These are phyloP conservation scores for Drosophila baimaii DNA, from an alignment of 1,140 invertebrate genomes.

Conservation along the genomic window DNA sequence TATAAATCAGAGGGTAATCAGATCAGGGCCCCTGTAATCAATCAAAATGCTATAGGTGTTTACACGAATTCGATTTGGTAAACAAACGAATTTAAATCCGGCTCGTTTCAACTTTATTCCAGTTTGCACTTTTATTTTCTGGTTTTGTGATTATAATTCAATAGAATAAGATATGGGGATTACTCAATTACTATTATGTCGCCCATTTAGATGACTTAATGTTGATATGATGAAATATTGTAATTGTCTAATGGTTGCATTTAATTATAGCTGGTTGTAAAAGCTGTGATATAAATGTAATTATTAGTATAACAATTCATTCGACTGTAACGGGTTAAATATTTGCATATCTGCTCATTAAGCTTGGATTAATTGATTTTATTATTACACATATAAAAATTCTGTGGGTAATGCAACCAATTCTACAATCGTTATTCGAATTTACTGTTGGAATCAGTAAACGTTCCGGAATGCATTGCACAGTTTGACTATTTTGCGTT, in stretches of 20 bases:
- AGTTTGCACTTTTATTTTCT: not conserved
- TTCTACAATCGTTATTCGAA: too few relatives aligned
- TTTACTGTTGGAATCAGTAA: too few relatives aligned
- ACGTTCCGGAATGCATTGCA: too few relatives aligned
- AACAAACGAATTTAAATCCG: conserved; percentile 22
- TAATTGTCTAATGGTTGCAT: conserved; percentile 1
- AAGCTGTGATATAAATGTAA: not conserved
- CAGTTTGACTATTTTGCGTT: too few relatives aligned
- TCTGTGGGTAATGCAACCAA: not conserved
- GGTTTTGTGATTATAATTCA: conserved; percentile 3
- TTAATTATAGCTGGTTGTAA: conserved; percentile 8
- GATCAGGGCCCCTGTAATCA: conserved; percentile 11
- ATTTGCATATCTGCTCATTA: conserved; percentile 5
- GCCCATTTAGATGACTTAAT: conserved; percentile 1
- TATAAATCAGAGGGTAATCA: conserved; percentile 9
- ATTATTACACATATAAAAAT: not conserved
- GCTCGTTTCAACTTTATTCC: conserved; percentile 2
- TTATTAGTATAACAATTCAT: conserved; percentile 12
- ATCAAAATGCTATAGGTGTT: not conserved
- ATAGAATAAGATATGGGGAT: conserved; percentile 3
- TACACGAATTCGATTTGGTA: conserved; percentile 5
- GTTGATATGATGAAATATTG: not conserved
- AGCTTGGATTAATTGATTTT: not conserved
- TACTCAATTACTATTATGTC: not conserved
- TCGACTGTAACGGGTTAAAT: not conserved